Percentiles rank a stretch among this genome's conserved stretches.
Evolutionary conservation across 2,888 invertebrate species (phyloP).

Genomic region (Dione vanillae): DNA sequence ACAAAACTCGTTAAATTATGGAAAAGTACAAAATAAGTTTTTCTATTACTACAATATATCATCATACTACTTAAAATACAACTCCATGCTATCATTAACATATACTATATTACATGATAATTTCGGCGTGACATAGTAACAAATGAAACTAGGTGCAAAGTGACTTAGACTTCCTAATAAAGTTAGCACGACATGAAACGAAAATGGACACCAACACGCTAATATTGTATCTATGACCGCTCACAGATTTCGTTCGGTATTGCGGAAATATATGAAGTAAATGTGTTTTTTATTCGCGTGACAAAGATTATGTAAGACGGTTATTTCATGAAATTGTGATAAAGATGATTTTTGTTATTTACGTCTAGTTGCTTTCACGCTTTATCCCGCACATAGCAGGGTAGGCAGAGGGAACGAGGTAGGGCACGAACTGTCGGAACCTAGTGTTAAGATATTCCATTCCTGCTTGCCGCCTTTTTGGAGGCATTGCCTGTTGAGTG

Average conservation of each 20-base stretch:
- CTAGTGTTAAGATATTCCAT: too few relatives aligned
- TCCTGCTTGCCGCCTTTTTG: too few relatives aligned
- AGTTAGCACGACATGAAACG: conserved; percentile 66
- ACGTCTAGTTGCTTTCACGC: not conserved
- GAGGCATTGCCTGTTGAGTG: too few relatives aligned
- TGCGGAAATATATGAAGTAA: not conserved
- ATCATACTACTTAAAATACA: not conserved
- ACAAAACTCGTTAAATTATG: too few relatives aligned
- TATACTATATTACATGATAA: conserved; percentile 21
- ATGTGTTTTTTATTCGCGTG: conserved; percentile 6
- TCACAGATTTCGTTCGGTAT: conserved; percentile 14
- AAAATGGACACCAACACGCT: conserved; percentile 46
- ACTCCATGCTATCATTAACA: not conserved
- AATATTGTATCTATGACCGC: conserved; percentile 32
- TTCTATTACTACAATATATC: too few relatives aligned
- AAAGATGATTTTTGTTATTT: not conserved
- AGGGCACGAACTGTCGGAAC: too few relatives aligned
- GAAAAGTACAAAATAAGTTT: too few relatives aligned
- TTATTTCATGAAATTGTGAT: not conserved
- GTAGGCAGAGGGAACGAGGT: too few relatives aligned
- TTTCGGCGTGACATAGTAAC: not conserved
- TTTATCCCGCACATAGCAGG: too few relatives aligned
- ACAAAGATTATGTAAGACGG: conserved; percentile 3
- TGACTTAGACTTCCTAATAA: conserved; percentile 62
- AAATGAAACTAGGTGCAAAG: conserved; percentile 45